Evolutionary conservation across 2,888 invertebrate genomes (phyloP).

Genomic region (Macrosiphum euphorbiae): DNA sequence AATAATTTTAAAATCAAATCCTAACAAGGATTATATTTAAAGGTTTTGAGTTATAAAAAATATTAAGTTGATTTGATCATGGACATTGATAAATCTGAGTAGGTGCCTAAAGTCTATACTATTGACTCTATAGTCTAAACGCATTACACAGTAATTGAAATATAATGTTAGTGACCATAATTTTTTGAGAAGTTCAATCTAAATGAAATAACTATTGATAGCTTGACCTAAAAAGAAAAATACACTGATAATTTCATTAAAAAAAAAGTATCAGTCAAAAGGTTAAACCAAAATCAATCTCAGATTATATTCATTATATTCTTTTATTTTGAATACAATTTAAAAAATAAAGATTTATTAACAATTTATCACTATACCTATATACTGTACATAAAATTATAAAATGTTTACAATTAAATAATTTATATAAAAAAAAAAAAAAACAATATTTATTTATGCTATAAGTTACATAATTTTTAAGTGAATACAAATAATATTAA

Average conservation of each 20-base stretch:
- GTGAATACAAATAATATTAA: background rate
- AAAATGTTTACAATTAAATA: background rate
- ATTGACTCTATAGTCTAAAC: background rate
- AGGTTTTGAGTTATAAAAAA: background rate
- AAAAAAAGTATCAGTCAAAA: constrained; percentile 27
- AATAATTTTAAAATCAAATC: background rate
- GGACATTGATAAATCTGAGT: background rate
- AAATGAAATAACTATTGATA: constrained; percentile 22
- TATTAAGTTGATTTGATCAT: background rate
- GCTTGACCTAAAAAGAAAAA: constrained; percentile 48
- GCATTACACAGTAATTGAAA: background rate
- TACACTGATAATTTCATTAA: background rate
- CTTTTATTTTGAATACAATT: background rate
- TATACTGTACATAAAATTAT: background rate
- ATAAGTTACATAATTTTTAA: background rate
- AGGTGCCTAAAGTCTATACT: background rate
- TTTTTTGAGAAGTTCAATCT: constrained; percentile 4
- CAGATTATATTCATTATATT: constrained; percentile 10
- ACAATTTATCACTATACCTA: background rate
- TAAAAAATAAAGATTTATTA: background rate
- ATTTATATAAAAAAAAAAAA: background rate
- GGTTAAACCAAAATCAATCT: constrained; percentile 11
- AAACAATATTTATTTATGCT: background rate
- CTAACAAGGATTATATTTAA: background rate
- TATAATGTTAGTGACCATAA: constrained; percentile 1